Evolutionary conservation across 64 coral and sea anemone genomes (phyloP).

Genomic region (Astreopora myriophthalma): DNA sequence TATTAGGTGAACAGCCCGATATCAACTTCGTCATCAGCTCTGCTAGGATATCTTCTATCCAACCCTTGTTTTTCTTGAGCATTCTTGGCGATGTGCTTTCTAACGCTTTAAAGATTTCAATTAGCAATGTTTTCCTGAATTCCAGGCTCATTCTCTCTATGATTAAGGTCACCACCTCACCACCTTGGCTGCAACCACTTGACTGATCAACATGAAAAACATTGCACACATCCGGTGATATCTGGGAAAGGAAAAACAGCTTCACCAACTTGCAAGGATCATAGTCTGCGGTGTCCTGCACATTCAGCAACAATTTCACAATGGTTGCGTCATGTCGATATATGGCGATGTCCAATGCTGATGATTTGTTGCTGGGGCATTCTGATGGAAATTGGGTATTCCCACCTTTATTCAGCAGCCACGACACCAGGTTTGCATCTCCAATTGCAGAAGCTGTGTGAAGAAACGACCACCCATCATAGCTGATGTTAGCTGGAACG

Average conservation of each 20-base stretch:
- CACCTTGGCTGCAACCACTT: not conserved
- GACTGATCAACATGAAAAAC: not conserved
- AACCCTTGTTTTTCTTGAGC: not conserved
- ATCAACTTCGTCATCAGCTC: not conserved
- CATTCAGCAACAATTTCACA: not conserved
- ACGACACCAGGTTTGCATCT: slow-evolving; percentile 26
- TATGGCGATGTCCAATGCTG: not conserved
- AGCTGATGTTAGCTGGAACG: slow-evolving; percentile 52
- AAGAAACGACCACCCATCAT: slow-evolving; percentile 57
- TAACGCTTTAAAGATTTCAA: not conserved
- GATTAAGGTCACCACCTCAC: not conserved
- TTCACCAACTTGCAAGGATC: not conserved
- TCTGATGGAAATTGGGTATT: not conserved
- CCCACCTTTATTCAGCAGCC: slow-evolving; percentile 24
- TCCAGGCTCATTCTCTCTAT: not conserved
- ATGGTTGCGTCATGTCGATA: not conserved
- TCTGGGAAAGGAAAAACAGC: not conserved
- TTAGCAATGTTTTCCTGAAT: not conserved
- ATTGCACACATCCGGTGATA: not conserved
- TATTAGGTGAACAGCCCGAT: not conserved
- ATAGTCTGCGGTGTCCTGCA: not conserved
- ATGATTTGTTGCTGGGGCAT: not conserved
- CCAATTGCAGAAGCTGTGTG: slow-evolving; percentile 62
- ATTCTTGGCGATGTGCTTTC: not conserved
- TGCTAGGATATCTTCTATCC: not conserved